Conservation (phyloP, 92 coral and sea anemone genomes). For the Porites cylindrica region DNA sequence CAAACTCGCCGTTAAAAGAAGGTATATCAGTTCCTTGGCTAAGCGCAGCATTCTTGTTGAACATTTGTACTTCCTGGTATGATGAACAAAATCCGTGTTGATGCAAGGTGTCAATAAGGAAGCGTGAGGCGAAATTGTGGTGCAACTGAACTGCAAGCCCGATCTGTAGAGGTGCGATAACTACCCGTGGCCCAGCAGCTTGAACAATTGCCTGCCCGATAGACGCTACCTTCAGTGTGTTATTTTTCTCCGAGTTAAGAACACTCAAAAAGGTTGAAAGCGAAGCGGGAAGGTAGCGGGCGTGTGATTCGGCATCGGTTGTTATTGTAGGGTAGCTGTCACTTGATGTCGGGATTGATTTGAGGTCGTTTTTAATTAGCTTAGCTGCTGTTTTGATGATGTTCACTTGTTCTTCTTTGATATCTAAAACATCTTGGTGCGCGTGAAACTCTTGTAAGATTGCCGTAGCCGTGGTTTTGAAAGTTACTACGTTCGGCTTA, state of each 20-base stretch:
- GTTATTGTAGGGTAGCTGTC: constrained; percentile 20
- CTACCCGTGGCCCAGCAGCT: too few relatives aligned
- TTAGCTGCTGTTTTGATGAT: constrained; percentile 29
- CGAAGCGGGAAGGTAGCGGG: neutral
- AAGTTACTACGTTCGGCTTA: constrained; percentile 58
- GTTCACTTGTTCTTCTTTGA: constrained; percentile 1
- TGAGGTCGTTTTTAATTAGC: constrained; percentile 37
- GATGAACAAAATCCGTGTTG: constrained; percentile 6
- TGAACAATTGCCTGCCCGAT: constrained; percentile 24
- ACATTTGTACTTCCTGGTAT: constrained; percentile 8
- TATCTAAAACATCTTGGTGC: neutral
- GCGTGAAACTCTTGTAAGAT: neutral
- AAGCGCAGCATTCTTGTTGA: constrained; percentile 13
- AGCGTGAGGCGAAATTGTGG: constrained; percentile 15
- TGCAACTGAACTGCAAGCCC: constrained; percentile 38
- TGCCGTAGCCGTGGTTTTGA: constrained; percentile 4
- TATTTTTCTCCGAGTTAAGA: neutral
- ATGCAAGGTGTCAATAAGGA: constrained; percentile 23
- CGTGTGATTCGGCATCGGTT: constrained; percentile 31
- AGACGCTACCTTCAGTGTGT: neutral
- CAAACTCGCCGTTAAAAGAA: too few relatives aligned
- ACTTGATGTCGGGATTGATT: neutral
- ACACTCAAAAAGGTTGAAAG: constrained; percentile 1
- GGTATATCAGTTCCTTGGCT: constrained; percentile 3
- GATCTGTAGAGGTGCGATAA: constrained; percentile 10